Percentiles rank a stretch among this genome's conserved stretches.
phyloP scores from a whole-genome alignment of 2,888 invertebrate species.

The Luffia ferchaultella region DNA sequence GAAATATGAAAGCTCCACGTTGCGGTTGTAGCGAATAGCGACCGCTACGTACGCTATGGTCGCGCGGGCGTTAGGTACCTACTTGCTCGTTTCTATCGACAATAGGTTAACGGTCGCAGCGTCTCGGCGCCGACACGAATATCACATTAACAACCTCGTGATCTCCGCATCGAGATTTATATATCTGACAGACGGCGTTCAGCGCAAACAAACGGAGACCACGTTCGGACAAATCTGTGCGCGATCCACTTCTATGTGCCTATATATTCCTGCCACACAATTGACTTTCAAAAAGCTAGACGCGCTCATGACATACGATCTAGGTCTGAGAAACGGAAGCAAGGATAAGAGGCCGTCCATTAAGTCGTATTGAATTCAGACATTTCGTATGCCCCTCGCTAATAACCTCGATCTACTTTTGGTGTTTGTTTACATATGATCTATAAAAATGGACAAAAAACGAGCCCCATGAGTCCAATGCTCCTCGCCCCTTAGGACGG shows the following conservation, averaged over 20 bases:
- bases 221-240: slow-evolving; percentile 1
- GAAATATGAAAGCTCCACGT: slow-evolving; percentile 51
- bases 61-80: not conserved
- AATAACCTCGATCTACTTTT: no score
- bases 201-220: slow-evolving; percentile 20
- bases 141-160: slow-evolving; percentile 62
- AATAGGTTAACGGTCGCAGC: slow-evolving; percentile 55
- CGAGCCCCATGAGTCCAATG: no score
- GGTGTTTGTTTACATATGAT: no score
- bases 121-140: slow-evolving; percentile 57
- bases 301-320: no score
- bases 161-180: slow-evolving; percentile 52
- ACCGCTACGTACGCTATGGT: not conserved
- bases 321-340: no score
- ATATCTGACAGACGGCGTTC: slow-evolving; percentile 45
- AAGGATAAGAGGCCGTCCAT: no score
- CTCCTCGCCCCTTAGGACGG: no score
- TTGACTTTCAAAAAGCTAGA: no score
- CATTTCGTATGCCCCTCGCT: no score
- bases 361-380: no score
- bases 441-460: no score
- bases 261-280: slow-evolving; percentile 3
- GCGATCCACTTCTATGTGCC: not conserved
- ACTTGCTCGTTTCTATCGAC: slow-evolving; percentile 52
- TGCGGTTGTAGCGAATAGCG: no score